Conservation (phyloP, 2,113 vertebrate species). For the Xyrauchen texanus region DNA sequence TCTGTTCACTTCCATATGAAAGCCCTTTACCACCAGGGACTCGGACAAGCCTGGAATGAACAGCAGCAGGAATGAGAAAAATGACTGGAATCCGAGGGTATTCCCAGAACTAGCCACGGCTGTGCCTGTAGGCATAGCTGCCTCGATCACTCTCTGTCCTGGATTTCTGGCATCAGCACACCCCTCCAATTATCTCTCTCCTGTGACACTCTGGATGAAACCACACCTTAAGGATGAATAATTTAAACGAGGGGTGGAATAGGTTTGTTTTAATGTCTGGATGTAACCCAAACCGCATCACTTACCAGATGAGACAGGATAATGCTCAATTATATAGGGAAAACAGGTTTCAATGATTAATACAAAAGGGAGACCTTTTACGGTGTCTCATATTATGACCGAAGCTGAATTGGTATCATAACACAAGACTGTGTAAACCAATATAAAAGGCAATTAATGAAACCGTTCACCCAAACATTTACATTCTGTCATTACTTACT, state of each 20-base stretch:
- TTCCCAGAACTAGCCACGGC: constrained; percentile 62
- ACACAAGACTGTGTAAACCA: not conserved
- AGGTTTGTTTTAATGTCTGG: not conserved
- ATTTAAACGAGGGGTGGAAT: not conserved
- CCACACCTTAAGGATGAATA: constrained; percentile 47
- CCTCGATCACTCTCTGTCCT: constrained; percentile 45
- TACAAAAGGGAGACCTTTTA: not conserved
- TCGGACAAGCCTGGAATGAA: constrained; percentile 71
- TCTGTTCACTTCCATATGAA: not conserved
- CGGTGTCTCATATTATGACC: not conserved
- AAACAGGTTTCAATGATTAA: no score
- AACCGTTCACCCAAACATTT: no score
- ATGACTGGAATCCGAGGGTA: constrained; percentile 76
- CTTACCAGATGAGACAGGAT: constrained; percentile 48
- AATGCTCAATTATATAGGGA: not conserved
- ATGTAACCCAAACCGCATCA: not conserved
- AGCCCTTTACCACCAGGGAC: no score
- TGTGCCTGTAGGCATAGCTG: constrained; percentile 3
- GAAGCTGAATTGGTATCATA: not conserved
- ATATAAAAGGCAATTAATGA: no score
- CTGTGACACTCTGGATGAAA: not conserved
- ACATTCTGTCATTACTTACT: no score
- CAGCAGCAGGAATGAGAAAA: constrained; percentile 69
- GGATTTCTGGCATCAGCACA: not conserved
- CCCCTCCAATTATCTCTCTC: constrained; percentile 36